Evolutionary conservation across 2,888 invertebrate species (phyloP), one percentile per base, ranked within the genome.

Genomic region (Pheosia gnoma): DNA sequence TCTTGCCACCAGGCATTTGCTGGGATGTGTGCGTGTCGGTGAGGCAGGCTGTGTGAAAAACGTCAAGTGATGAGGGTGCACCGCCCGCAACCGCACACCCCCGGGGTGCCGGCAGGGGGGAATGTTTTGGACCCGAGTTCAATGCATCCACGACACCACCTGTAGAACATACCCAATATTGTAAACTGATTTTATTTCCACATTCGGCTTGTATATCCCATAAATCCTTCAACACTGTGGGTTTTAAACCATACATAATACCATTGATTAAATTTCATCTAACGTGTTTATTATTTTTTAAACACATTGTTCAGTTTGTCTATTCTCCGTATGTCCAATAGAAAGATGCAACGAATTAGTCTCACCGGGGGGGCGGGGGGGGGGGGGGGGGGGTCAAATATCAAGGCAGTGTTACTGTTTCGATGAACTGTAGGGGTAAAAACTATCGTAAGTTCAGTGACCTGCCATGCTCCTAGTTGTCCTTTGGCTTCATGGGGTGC

Each of bases 401-500:
- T 71, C 64, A 76, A 73, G 70, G 59, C 60, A 70, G 67, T 63
- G 72, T 72, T 70, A 69, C 73, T 63, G 77, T 77, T 72, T 77
- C 75, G 68, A 71, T 73, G 72, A 74, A 73, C 73, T 67, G 75
- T 81, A 81, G 76, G 86, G 87, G 84, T 83, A 81, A 80, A 25
- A 83, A 80, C 81, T 80, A 81, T 79, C 71, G 80, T 74, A 76
- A 79, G 91, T 90, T 91, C 92, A 88, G 74, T 91, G 91, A 92
- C 91, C 92, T 84, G 86, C 74, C 75, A 68, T 82, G 80, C 81
- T 82, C 39, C 81, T 66, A 66, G 70, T 80, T 77, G 86, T 88
- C 90, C 90, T 87, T 83, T 87, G 83, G 81, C 85, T 82, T 82
- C 84, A 89, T 88, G 88, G 90, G 90, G 90, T 91, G 90, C 88